A percentile compares a stretch with the other conserved stretches of the same genome.
Evolutionary conservation across 1,140 invertebrate species (phyloP).

Genomic region (Steinernema feltiae): DNA sequence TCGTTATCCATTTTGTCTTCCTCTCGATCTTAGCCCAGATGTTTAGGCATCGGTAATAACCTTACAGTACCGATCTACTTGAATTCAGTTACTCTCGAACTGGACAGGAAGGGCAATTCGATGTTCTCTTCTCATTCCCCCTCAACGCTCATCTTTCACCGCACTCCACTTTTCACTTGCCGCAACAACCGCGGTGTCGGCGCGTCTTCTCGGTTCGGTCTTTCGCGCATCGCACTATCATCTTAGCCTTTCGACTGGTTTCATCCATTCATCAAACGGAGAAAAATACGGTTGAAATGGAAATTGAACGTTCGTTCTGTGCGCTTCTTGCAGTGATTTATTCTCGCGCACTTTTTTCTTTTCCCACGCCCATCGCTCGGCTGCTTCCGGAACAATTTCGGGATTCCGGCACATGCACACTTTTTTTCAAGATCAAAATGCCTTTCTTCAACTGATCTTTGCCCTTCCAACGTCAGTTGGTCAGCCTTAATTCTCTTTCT

Average conservation of each 20-base stretch:
- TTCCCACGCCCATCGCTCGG: not conserved
- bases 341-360: not conserved
- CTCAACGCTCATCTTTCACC: not conserved
- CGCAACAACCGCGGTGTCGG: not conserved
- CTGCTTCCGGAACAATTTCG: not conserved
- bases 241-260: constrained; percentile 15
- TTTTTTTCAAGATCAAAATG: no score
- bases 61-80: not conserved
- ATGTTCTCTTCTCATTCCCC: not conserved
- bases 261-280: constrained; percentile 4
- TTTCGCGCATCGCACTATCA: constrained; percentile 8
- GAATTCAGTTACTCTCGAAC: not conserved
- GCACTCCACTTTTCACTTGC: not conserved
- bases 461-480: not conserved
- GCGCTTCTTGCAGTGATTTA: constrained; percentile 3
- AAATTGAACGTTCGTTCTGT: constrained; percentile 11
- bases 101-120: not conserved
- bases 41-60: no score
- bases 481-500: not conserved
- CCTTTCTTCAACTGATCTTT: not conserved
- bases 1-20: no score
- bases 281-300: constrained; percentile 15
- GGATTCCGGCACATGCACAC: no score
- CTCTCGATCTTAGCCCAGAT: no score
- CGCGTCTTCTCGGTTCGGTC: constrained; percentile 9